Evolutionary conservation across 2,113 vertebrate species (phyloP).

Genomic region (Aphyosemion australe): DNA sequence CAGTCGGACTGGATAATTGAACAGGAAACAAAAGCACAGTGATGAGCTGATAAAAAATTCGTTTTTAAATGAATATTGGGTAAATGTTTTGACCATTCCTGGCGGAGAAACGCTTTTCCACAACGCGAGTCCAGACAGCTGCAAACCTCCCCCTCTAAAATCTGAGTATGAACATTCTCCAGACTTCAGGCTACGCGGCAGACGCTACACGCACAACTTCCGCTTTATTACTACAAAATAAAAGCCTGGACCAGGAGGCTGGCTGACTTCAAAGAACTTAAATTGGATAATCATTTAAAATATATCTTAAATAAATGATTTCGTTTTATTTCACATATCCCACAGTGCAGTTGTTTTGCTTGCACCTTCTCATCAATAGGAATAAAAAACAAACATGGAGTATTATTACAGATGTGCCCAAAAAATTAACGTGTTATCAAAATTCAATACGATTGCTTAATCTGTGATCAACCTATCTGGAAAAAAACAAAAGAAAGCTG

Average conservation of each 20-base stretch:
- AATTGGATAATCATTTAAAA: too few species aligned
- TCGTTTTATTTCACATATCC: too few species aligned
- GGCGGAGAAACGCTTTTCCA: slow-evolving; percentile 47
- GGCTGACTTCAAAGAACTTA: not conserved
- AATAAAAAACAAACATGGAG: too few species aligned
- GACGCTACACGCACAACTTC: not conserved
- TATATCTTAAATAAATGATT: too few species aligned
- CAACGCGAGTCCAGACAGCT: slow-evolving; percentile 59
- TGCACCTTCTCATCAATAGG: too few species aligned
- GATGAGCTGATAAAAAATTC: not conserved
- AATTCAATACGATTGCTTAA: too few species aligned
- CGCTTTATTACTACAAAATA: not conserved
- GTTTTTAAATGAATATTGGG: not conserved
- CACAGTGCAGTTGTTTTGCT: too few species aligned
- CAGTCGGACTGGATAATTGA: not conserved
- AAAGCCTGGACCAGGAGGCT: slow-evolving; percentile 4
- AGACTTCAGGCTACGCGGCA: not conserved
- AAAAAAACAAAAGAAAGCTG: too few species aligned
- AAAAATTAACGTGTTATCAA: too few species aligned
- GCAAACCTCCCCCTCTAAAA: slow-evolving; percentile 67
- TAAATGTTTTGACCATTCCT: slow-evolving; percentile 46
- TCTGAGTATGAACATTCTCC: slow-evolving; percentile 54
- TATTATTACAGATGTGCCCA: too few species aligned
- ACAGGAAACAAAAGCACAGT: not conserved
- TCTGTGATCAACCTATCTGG: too few species aligned